These are phyloP conservation scores for Ditylenchus dipsaci DNA, from an alignment of 1,140 invertebrate genomes.

Conservation along the genomic window DNA sequence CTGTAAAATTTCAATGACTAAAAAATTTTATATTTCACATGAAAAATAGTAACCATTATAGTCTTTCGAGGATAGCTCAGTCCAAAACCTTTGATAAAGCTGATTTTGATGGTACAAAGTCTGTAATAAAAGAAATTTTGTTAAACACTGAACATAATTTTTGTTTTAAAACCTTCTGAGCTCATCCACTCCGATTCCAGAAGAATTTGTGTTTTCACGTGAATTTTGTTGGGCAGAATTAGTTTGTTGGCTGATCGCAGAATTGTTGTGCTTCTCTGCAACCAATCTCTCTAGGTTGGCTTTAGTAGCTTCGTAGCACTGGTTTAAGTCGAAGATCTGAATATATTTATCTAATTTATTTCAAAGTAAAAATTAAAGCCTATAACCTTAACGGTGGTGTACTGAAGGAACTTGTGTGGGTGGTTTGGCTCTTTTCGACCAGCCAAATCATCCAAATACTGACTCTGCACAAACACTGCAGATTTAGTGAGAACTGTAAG, in stretches of 20 bases:
- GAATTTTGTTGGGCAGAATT: not conserved
- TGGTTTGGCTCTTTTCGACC: constrained; percentile 24
- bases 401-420: constrained; percentile 34
- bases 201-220: not conserved
- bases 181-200: constrained; percentile 19
- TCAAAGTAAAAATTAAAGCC: not conserved
- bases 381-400: constrained; percentile 31
- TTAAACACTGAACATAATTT: not conserved
- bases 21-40: not conserved
- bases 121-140: constrained; percentile 3
- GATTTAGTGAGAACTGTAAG: constrained; percentile 21
- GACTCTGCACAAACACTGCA: constrained; percentile 34
- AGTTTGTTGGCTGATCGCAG: not conserved
- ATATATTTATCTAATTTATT: not conserved
- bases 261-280: not conserved
- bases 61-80: constrained; percentile 20
- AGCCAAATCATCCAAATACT: constrained; percentile 35
- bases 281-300: constrained; percentile 7
- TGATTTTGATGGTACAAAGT: constrained; percentile 37
- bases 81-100: constrained; percentile 39
- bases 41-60: not conserved
- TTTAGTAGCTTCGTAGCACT: constrained; percentile 24
- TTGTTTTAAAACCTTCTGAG: not conserved
- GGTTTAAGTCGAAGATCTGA: constrained; percentile 25
- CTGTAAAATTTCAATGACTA: not conserved